Percentiles rank a stretch among this genome's conserved stretches.
phyloP scores from a whole-genome alignment of 2,113 vertebrate genomes.

The Hemicordylus capensis region DNA sequence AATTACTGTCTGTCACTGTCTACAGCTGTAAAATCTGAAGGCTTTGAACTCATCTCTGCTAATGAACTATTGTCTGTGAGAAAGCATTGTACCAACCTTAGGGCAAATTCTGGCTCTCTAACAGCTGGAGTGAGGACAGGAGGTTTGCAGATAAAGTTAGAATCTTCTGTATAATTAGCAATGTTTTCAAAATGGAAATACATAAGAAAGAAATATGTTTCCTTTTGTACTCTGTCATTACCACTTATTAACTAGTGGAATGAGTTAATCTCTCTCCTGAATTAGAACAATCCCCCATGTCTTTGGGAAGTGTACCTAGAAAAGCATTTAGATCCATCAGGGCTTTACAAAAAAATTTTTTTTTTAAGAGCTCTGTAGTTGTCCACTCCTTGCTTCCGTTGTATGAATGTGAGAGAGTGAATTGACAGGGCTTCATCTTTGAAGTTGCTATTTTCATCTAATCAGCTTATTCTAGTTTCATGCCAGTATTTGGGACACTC shows the following conservation, averaged over 20 bases:
- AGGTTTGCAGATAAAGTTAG: background rate
- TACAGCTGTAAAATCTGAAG: slow-evolving; percentile 11
- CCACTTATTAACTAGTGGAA: background rate
- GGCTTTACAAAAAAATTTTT: background rate
- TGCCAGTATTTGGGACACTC: background rate
- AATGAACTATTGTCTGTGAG: slow-evolving; percentile 13
- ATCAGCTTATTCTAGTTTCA: background rate
- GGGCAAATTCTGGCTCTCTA: slow-evolving; percentile 6
- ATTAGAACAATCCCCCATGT: background rate
- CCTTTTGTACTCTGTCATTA: background rate
- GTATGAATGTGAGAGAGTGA: background rate
- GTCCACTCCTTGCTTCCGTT: background rate
- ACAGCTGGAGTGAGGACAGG: slow-evolving; percentile 4
- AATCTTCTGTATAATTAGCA: background rate
- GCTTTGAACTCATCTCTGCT: background rate
- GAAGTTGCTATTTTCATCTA: background rate
- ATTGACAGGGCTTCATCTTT: background rate
- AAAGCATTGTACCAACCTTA: background rate
- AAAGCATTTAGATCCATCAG: background rate
- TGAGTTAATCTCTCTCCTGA: background rate
- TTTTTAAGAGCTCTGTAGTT: background rate
- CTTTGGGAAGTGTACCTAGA: background rate
- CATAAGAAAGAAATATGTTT: background rate
- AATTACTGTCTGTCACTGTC: background rate
- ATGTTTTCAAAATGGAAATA: background rate